phyloP scores from a whole-genome alignment of 1,140 invertebrate species.

The Arion vulgaris region DNA sequence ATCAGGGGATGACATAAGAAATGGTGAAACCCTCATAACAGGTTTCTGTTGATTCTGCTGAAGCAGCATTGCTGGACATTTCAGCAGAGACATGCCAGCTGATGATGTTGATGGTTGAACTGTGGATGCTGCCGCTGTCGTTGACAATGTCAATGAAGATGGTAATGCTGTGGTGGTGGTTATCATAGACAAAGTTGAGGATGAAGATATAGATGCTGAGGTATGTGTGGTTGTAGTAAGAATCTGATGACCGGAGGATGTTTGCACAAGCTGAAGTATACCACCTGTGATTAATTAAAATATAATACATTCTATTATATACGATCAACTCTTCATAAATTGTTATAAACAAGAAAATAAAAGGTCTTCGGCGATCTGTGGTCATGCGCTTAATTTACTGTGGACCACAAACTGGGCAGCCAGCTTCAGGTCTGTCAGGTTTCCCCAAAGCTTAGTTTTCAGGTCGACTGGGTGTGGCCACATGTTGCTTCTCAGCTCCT shows the following conservation, averaged over 20 bases:
- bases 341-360: too few species aligned
- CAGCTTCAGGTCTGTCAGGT: too few species aligned
- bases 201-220: conserved; percentile 37
- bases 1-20: conserved; percentile 25
- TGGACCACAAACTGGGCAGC: too few species aligned
- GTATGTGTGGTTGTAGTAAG: conserved; percentile 61
- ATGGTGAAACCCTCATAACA: conserved; percentile 49
- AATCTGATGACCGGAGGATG: conserved; percentile 79
- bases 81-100: conserved; percentile 30
- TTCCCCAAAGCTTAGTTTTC: too few species aligned
- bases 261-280: conserved; percentile 79
- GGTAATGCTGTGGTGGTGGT: conserved; percentile 1
- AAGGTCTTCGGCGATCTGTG: too few species aligned
- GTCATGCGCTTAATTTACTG: too few species aligned
- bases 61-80: conserved; percentile 17
- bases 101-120: background rate
- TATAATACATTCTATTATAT: conserved; percentile 21
- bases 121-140: conserved; percentile 14
- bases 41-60: conserved; percentile 39
- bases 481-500: too few species aligned
- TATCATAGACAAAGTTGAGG: background rate
- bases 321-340: too few species aligned
- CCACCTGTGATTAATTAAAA: conserved; percentile 60
- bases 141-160: conserved; percentile 6
- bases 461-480: too few species aligned